phyloP scores from a whole-genome alignment of 1,140 invertebrate genomes.

The Hycleus phaleratus region DNA sequence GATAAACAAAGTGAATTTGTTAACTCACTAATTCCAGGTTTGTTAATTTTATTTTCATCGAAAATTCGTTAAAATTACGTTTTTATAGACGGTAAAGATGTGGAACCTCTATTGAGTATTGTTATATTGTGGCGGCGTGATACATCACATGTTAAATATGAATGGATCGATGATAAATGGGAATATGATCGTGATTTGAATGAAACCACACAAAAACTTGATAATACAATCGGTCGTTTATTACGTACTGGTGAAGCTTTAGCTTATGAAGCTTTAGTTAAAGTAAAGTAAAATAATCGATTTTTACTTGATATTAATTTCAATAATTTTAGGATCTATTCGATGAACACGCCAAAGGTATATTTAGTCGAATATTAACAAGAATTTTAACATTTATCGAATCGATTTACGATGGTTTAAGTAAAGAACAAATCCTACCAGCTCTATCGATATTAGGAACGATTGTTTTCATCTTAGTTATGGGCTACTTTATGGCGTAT shows the following conservation, averaged over 20 bases:
- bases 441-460: slow-evolving; percentile 75
- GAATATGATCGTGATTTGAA: slow-evolving; percentile 55
- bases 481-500: slow-evolving; percentile 84
- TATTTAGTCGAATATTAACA: slow-evolving; percentile 62
- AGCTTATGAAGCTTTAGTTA: slow-evolving; percentile 61
- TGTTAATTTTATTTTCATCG: slow-evolving; percentile 17
- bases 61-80: neutral
- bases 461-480: slow-evolving; percentile 67
- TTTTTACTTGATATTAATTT: neutral
- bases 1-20: slow-evolving; percentile 78
- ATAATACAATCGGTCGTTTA: slow-evolving; percentile 61
- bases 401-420: slow-evolving; percentile 64
- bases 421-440: slow-evolving; percentile 74
- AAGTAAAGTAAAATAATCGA: slow-evolving; percentile 37
- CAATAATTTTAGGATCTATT: slow-evolving; percentile 51
- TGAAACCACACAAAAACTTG: slow-evolving; percentile 63
- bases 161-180: slow-evolving; percentile 73
- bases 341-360: slow-evolving; percentile 66
- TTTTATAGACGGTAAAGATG: slow-evolving; percentile 44
- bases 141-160: slow-evolving; percentile 77
- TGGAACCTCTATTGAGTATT: slow-evolving; percentile 60
- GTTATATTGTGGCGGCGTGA: slow-evolving; percentile 88
- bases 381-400: slow-evolving; percentile 63
- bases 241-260: slow-evolving; percentile 63
- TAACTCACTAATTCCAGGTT: slow-evolving; percentile 59